These are phyloP conservation scores for Acanthosepion esculentum DNA, from an alignment of 2,888 invertebrate species.

Conservation along the genomic window DNA sequence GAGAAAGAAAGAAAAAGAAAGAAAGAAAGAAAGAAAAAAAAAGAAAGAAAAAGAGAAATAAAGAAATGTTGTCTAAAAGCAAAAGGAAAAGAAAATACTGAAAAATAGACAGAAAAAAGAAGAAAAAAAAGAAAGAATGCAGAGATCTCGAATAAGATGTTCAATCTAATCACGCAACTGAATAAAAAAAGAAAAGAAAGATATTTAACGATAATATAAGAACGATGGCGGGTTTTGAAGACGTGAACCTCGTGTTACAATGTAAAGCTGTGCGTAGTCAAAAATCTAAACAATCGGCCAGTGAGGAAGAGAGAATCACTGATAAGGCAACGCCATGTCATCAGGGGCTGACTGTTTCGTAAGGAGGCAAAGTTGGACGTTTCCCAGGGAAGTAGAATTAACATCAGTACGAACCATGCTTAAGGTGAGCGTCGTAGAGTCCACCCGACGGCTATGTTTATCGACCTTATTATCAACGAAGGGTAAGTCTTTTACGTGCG, in stretches of 20 bases:
- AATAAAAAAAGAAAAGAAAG: background rate
- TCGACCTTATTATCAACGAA: slow-evolving; percentile 46
- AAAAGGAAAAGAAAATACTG: background rate
- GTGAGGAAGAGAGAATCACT: slow-evolving; percentile 35
- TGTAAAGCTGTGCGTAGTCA: background rate
- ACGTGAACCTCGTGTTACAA: background rate
- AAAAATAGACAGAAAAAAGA: background rate
- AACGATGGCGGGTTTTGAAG: background rate
- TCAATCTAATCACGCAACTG: background rate
- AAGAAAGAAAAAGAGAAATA: background rate
- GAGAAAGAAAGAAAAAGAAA: background rate
- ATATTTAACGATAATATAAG: background rate
- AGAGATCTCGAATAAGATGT: background rate
- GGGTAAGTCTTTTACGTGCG: slow-evolving; percentile 40
- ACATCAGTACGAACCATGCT: slow-evolving; percentile 37
- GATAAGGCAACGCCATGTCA: slow-evolving; percentile 11
- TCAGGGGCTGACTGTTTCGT: slow-evolving; percentile 36
- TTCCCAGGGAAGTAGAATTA: slow-evolving; percentile 35
- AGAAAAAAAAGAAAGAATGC: background rate
- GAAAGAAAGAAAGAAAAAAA: background rate
- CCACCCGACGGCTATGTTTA: slow-evolving; percentile 46
- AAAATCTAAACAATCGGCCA: background rate
- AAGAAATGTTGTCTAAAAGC: background rate
- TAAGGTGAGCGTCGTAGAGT: slow-evolving; percentile 39
- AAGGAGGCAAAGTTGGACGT: slow-evolving; percentile 37